phyloP scores from a whole-genome alignment of 2,888 invertebrate genomes.

The Nymphalis c-album region DNA sequence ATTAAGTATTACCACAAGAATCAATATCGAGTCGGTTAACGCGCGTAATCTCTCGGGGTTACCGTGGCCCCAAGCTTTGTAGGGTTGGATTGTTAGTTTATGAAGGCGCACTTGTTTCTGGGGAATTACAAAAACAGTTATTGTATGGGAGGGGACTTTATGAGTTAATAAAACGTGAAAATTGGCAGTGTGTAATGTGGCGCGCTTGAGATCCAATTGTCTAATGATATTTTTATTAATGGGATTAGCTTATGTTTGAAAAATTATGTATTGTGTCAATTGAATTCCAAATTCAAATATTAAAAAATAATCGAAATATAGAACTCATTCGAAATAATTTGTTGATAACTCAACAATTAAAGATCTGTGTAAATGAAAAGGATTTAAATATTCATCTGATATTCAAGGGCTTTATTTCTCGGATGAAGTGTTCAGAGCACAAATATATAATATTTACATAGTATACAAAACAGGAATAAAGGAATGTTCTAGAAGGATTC shows the following conservation, averaged over 20 bases:
- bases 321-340: not conserved
- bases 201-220: conserved; percentile 45
- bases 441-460: not conserved
- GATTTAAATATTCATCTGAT: no score
- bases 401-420: no score
- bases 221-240: conserved; percentile 57
- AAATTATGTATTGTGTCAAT: conserved; percentile 4
- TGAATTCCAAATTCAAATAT: not conserved
- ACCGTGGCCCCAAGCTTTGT: conserved; percentile 69
- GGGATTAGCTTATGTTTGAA: conserved; percentile 51
- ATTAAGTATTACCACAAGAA: conserved; percentile 42
- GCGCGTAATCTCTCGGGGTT: conserved; percentile 63
- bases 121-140: conserved; percentile 77
- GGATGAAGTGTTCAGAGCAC: no score
- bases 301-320: not conserved
- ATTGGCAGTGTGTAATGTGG: conserved; percentile 54
- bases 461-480: no score
- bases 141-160: conserved; percentile 69
- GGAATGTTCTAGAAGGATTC: no score
- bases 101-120: conserved; percentile 73
- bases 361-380: no score
- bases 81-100: conserved; percentile 75
- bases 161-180: conserved; percentile 75
- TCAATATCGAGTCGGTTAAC: conserved; percentile 68
- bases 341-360: no score